A percentile compares a stretch with the other conserved stretches of the same genome.
phyloP scores from a whole-genome alignment of 2,888 invertebrate genomes.

The Ptychoptera albimana region DNA sequence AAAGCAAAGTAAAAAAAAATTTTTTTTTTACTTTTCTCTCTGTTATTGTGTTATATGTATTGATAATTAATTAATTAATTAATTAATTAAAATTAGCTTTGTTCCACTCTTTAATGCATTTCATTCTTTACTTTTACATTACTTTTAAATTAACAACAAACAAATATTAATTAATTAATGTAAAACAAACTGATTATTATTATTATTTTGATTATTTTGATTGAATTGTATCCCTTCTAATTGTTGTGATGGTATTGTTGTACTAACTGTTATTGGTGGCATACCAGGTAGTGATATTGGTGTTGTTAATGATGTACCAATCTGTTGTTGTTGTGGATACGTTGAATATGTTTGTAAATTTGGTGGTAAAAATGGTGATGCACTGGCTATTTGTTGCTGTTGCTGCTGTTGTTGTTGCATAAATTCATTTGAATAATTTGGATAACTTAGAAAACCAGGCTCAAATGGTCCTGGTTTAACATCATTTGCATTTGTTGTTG shows the following conservation, averaged over 20 bases:
- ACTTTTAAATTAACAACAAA: too few relatives aligned
- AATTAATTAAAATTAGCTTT: too few relatives aligned
- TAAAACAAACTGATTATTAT: neutral
- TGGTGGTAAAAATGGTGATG: conserved; percentile 8
- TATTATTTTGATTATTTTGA: neutral
- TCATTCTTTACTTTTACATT: too few relatives aligned
- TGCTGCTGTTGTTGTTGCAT: conserved; percentile 33
- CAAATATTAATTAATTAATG: too few relatives aligned
- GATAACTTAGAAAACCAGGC: neutral
- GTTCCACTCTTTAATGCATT: too few relatives aligned
- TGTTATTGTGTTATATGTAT: too few relatives aligned
- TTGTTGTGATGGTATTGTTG: conserved; percentile 28
- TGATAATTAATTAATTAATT: too few relatives aligned
- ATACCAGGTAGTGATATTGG: conserved; percentile 59
- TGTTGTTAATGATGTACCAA: conserved; percentile 39
- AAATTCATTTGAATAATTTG: conserved; percentile 13
- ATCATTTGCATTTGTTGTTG: neutral
- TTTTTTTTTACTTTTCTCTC: too few relatives aligned
- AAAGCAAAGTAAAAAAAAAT: too few relatives aligned
- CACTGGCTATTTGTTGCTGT: conserved; percentile 18
- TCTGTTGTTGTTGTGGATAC: conserved; percentile 15
- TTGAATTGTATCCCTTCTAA: conserved; percentile 9
- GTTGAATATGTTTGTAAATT: conserved; percentile 21
- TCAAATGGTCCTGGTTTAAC: neutral
- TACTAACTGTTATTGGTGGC: conserved; percentile 66